Percentiles rank a stretch among this genome's conserved stretches.
Conservation (phyloP, 2,888 invertebrate species). For the Meloe dianella region DNA sequence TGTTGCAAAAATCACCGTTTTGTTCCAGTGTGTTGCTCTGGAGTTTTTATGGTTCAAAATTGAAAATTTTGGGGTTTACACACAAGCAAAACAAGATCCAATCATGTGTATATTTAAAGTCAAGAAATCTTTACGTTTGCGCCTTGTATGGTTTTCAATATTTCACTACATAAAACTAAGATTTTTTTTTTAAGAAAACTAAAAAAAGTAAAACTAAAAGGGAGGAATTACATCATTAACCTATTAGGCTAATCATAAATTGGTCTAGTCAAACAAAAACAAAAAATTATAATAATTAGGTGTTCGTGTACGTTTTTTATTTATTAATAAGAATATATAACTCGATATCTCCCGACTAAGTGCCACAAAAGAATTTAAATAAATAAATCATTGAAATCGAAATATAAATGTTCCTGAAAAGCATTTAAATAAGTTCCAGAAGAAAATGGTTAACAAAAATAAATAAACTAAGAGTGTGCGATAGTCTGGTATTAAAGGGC, state of each 20-base stretch:
- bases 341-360: conserved; percentile 60
- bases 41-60: not conserved
- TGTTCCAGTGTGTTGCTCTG: not conserved
- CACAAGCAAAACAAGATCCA: not conserved
- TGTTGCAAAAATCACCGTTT: not conserved
- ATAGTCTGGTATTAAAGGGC: conserved; percentile 60
- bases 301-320: conserved; percentile 37
- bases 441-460: conserved; percentile 9
- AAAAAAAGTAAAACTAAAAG: conserved; percentile 14
- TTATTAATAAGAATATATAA: conserved; percentile 31
- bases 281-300: conserved; percentile 39
- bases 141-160: conserved; percentile 47
- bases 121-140: conserved; percentile 40
- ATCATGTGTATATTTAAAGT: conserved; percentile 17
- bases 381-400: conserved; percentile 46
- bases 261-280: conserved; percentile 53
- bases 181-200: not conserved
- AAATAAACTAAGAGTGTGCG: conserved; percentile 46
- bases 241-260: conserved; percentile 52
- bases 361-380: conserved; percentile 51
- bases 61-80: not conserved
- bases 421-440: conserved; percentile 54
- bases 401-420: conserved; percentile 62
- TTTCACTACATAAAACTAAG: not conserved
- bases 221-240: conserved; percentile 47